Conservation (phyloP, 2,113 vertebrate species). For the Fregata magnificens region DNA sequence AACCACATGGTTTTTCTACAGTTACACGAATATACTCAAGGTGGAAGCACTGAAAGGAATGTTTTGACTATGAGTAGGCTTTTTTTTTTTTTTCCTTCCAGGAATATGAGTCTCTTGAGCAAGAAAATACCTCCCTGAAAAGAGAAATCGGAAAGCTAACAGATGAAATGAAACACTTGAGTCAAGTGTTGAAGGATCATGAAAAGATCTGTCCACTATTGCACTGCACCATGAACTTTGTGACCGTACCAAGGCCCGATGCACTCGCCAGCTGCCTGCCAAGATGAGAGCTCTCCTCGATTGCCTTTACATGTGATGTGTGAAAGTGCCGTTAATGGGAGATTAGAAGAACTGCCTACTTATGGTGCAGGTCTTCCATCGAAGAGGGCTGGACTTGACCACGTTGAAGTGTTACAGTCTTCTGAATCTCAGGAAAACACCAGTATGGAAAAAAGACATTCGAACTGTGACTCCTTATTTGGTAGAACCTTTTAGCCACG, state of each 20-base stretch:
- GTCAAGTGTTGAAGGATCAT: conserved; percentile 82
- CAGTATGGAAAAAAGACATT: background rate
- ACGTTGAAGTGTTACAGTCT: fast-evolving
- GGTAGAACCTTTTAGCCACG: background rate
- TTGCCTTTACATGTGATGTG: background rate
- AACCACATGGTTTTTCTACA: background rate
- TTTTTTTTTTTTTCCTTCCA: conserved; percentile 47
- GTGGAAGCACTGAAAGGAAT: conserved; percentile 19
- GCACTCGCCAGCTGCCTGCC: conserved; percentile 71
- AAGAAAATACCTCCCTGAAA: conserved; percentile 86
- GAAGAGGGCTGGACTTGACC: background rate
- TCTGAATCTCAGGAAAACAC: conserved; percentile 6
- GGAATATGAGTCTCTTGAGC: conserved; percentile 89
- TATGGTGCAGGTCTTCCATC: background rate
- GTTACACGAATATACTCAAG: background rate
- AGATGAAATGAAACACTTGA: conserved; percentile 87
- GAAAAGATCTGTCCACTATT: conserved; percentile 86
- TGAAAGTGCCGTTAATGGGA: background rate
- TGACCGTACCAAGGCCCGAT: conserved; percentile 69
- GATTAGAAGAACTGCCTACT: background rate
- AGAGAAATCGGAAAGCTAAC: conserved; percentile 88
- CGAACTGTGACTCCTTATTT: background rate
- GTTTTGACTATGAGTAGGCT: background rate
- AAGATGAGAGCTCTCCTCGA: conserved; percentile 59
- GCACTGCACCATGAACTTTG: conserved; percentile 82